A percentile compares a stretch with the other conserved stretches of the same genome.
These are phyloP conservation scores for Oreochromis mossambicus DNA, from an alignment of 2,797 vertebrate genomes.

Conservation along the genomic window DNA sequence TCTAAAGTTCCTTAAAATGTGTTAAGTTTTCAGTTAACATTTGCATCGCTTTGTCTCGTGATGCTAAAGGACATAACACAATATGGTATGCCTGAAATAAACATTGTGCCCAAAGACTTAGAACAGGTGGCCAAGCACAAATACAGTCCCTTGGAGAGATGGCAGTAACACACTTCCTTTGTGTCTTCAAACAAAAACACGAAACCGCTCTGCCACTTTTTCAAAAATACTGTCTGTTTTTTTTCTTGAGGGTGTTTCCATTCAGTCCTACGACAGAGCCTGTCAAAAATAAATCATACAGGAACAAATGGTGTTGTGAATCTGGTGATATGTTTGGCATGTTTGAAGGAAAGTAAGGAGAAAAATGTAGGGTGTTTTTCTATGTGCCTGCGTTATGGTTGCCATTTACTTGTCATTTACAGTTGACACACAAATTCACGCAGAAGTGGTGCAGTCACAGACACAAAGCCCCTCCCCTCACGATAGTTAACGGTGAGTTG, in stretches of 20 bases:
- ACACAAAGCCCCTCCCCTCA: not conserved
- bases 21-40: constrained; percentile 11
- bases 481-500: not conserved
- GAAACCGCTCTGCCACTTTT: not conserved
- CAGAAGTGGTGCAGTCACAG: not conserved
- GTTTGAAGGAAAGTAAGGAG: not conserved
- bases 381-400: not conserved
- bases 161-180: constrained; percentile 19
- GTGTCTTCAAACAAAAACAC: constrained; percentile 27
- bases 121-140: constrained; percentile 48
- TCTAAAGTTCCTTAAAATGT: constrained; percentile 10
- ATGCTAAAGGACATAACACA: not conserved
- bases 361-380: rapidly evolving
- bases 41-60: constrained; percentile 4
- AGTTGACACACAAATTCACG: not conserved
- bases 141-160: constrained; percentile 23
- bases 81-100: constrained; percentile 21
- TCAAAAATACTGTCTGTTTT: constrained; percentile 6
- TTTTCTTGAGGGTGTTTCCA: constrained; percentile 26
- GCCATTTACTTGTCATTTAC: not conserved
- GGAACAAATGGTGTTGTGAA: not conserved
- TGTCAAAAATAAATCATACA: constrained; percentile 21
- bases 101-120: constrained; percentile 23
- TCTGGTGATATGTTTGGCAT: not conserved
- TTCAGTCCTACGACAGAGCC: not conserved